Percentiles rank a stretch among this genome's conserved stretches.
Evolutionary conservation across 2,888 invertebrate species (phyloP).

Genomic region (Lochmaea capreae): DNA sequence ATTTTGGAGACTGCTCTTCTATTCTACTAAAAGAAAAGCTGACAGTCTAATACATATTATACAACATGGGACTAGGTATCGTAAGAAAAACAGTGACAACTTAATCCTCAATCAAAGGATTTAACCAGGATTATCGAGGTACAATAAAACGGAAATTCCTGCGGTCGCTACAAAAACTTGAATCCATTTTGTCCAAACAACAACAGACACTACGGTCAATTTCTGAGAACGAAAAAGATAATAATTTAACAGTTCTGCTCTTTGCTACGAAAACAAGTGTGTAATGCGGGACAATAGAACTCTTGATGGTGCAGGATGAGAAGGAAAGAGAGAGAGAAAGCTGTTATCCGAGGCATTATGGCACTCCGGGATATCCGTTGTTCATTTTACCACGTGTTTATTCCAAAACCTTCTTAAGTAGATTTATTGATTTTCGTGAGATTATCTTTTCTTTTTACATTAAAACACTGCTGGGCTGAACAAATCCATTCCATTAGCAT

Average conservation of each 20-base stretch:
- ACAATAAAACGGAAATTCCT: not conserved
- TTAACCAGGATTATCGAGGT: slow-evolving; percentile 9
- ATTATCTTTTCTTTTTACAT: not conserved
- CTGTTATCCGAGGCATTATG: not conserved
- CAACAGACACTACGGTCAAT: slow-evolving; percentile 21
- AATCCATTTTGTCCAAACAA: slow-evolving; percentile 12
- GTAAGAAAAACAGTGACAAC: slow-evolving; percentile 1
- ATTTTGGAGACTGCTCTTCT: not conserved
- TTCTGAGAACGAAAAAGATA: slow-evolving; percentile 28
- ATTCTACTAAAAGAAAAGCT: not conserved
- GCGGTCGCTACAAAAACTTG: not conserved
- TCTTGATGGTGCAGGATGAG: not conserved
- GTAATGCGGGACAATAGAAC: slow-evolving; percentile 26
- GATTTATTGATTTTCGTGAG: slow-evolving; percentile 7
- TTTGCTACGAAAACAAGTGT: slow-evolving; percentile 25
- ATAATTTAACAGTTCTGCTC: slow-evolving; percentile 31
- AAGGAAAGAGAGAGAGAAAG: not conserved
- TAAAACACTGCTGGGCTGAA: not conserved
- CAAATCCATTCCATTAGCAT: not conserved
- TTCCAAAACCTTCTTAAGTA: not conserved
- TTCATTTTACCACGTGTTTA: not conserved
- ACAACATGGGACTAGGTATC: not conserved
- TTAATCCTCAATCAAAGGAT: slow-evolving; percentile 9
- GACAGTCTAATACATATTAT: not conserved
- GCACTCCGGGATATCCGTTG: slow-evolving; percentile 8